Base-by-base conservation (phyloP, 2,888 invertebrate species). In the Aradus depressus region DNA sequence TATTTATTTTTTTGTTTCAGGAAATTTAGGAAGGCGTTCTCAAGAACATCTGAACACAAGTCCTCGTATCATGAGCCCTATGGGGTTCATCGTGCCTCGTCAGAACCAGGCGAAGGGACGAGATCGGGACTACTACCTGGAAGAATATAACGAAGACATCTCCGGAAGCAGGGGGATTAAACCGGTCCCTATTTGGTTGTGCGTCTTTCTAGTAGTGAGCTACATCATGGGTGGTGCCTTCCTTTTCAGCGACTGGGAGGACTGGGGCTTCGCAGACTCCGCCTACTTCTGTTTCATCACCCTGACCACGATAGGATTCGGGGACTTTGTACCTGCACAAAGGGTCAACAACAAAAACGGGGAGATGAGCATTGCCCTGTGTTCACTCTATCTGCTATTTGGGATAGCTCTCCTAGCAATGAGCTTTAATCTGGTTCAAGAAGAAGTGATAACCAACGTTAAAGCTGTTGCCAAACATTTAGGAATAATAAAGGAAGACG, bases 341-440 rank as follows among this genome's bases (percentile, higher is more conserved):
- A 78, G 79, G 23, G 71, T 75, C 3, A 68, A 70, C 43, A 58
- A 60, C 21, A 59, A 58, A 52, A 69, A 71, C 41, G 70, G 72
- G 1, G 69, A 71, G 59, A 68, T 77, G 59, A 80, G 81, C 59
- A 78, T 95, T 56, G 91, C 91, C 0, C 75, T 92, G 48, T 92
- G 91, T 64, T 91, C 91, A 0, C 71, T 95, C 50, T 96, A 96
- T 70, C 72, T 96, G 57, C 75, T 96, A 37, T 92, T 95, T 67
- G 95, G 95, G 5, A 95, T 95, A 64, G 89, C 93, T 0, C 70
- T 95, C 39, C 71, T 95, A 58, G 93, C 93, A 23, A 96, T 95
- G 95, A 90, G 90, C 62, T 95, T 95, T 70, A 95, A 95, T 73
- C 72, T 95, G 64, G 92, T 95, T 38, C 93, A 92, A 67, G 91